Conservation (phyloP, 2,888 invertebrate species). For the Pyrgus malvae region DNA sequence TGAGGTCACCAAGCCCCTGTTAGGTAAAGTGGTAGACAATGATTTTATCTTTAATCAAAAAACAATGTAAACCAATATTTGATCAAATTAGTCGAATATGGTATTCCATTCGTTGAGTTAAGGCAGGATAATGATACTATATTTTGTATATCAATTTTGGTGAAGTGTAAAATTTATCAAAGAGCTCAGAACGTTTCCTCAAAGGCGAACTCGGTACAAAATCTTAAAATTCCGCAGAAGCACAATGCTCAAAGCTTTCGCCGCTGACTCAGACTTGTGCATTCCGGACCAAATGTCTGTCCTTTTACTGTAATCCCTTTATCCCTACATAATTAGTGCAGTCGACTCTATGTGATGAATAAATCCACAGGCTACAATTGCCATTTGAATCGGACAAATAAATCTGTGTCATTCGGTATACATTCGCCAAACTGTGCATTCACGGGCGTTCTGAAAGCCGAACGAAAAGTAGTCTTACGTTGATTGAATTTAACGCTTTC, state of each 20-base stretch:
- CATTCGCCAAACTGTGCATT: conserved; percentile 57
- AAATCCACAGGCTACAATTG: conserved; percentile 64
- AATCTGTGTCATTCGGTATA: conserved; percentile 73
- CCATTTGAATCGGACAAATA: conserved; percentile 74
- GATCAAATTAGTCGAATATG: no score
- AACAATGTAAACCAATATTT: no score
- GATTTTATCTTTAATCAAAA: no score
- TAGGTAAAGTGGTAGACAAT: no score
- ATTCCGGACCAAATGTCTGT: conserved; percentile 54
- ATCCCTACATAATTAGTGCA: conserved; percentile 68
- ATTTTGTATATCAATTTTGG: no score
- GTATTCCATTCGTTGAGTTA: no score
- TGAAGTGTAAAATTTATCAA: no score
- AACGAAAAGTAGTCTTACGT: conserved; percentile 43
- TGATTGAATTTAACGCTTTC: conserved; percentile 41
- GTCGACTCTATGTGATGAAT: conserved; percentile 58
- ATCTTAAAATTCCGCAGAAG: conserved; percentile 2
- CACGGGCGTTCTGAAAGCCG: conserved; percentile 36
- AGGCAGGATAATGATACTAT: no score
- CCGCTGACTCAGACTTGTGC: conserved; percentile 27
- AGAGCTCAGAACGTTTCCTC: conserved; percentile 3
- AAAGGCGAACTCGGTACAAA: conserved; percentile 5
- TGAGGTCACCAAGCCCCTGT: no score
- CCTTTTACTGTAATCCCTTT: conserved; percentile 55
- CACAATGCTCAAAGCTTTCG: conserved; percentile 20